Base-by-base conservation (phyloP, 2,888 invertebrate genomes). In the Drosophila sordidula region DNA sequence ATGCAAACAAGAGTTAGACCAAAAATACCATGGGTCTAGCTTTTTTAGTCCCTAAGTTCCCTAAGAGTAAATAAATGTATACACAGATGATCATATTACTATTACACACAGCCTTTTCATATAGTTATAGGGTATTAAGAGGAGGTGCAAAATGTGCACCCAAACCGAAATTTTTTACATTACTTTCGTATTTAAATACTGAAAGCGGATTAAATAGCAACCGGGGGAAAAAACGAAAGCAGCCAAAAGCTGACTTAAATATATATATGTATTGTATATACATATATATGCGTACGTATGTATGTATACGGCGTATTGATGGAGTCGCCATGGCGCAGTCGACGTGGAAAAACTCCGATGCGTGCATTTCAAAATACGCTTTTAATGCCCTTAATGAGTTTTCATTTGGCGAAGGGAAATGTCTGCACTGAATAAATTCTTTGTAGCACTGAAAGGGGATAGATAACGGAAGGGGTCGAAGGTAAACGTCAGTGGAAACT, bases 131-230 rank as follows among this genome's bases (percentile, higher is more conserved):
- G 39, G 52, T 38, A 55, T 52, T 14, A 16, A 49, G 47, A 47
- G n/a, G 57, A 14, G 54, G 3, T 26, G 36, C 22, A 44, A 57
- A 47, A 9, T 34, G 14, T 14, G 36, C 47, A 29, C 18, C 22
- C 50, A 44, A 47, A 44, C 59, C 41, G 58, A 47, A 56, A 45
- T 49, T 49, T 72, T 71, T 65, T 68, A 66, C 75, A 80, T 87
- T 73, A 80, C 80, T 85, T 74, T 76, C 75, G 87, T 72, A 89
- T 87, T 87, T 89, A 89, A 89, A 86, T 87, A 86, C 89, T 75
- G 75, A 82, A 90, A 90, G 86, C 87, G 88, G 88, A 89, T 90
- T 90, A 90, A 81, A 65, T 65, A 65, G 66, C 72, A 65, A 36
- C 1, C 29, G 34, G 36, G 50, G 41, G 9, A 3, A 25, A 64